phyloP scores from a whole-genome alignment of 2,113 vertebrate species.

The Calypte anna region DNA sequence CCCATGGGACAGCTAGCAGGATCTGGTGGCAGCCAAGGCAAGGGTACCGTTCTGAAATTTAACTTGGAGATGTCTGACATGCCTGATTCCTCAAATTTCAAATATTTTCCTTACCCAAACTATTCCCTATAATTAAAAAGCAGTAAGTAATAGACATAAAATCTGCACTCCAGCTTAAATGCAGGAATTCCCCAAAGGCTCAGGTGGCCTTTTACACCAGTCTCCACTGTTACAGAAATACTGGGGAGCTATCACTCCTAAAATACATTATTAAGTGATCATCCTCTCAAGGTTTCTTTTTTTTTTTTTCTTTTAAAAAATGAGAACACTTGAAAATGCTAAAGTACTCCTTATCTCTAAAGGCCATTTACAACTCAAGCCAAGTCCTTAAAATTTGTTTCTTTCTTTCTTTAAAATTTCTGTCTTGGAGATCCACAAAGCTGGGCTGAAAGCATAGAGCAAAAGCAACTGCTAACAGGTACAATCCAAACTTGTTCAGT shows the following conservation, averaged over 20 bases:
- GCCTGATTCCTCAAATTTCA: not conserved
- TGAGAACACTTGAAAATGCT: not conserved
- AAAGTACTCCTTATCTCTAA: not conserved
- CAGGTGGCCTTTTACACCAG: not conserved
- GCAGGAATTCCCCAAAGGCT: not conserved
- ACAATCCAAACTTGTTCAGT: not conserved
- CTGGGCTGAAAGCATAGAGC: not conserved
- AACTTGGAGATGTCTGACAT: not conserved
- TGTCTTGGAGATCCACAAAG: not conserved
- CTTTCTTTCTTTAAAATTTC: not conserved
- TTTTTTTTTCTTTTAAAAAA: not conserved
- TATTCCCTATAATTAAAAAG: not conserved
- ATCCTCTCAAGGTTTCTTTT: not conserved
- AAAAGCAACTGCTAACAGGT: not conserved
- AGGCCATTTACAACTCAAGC: not conserved
- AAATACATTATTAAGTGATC: not conserved
- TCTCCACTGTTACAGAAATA: not conserved
- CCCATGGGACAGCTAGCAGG: too few relatives aligned
- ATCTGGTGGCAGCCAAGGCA: not conserved
- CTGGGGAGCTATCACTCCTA: accelerated
- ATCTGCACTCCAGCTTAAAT: not conserved
- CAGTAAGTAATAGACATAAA: not conserved
- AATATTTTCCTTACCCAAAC: not conserved
- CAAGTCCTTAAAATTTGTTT: not conserved
- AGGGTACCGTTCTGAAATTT: not conserved